Evolutionary conservation across 1,140 invertebrate species (phyloP).

Genomic region (Periplaneta americana): DNA sequence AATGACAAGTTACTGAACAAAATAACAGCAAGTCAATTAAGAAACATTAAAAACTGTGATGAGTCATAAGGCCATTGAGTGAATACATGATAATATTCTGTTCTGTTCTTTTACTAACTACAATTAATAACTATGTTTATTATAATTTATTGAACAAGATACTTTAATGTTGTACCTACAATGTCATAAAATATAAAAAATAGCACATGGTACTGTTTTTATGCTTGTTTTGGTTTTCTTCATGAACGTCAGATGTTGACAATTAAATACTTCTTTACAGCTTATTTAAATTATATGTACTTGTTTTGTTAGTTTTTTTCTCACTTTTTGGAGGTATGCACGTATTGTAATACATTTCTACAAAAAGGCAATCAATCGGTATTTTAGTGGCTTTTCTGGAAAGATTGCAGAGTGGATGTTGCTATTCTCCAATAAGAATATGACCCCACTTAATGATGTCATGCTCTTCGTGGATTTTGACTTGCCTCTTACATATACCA

Average conservation of each 20-base stretch:
- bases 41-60: conserved; percentile 14
- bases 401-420: neutral
- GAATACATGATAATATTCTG: conserved; percentile 11
- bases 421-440: neutral
- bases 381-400: conserved; percentile 1
- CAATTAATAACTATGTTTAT: conserved; percentile 6
- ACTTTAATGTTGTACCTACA: conserved; percentile 7
- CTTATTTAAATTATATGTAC: conserved; percentile 2
- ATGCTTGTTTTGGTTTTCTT: conserved; percentile 6
- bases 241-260: conserved; percentile 1
- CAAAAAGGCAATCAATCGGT: conserved; percentile 6
- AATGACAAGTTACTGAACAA: conserved; percentile 3
- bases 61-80: conserved; percentile 18
- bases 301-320: neutral
- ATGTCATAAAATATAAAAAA: conserved; percentile 19
- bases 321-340: neutral
- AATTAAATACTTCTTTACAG: conserved; percentile 11
- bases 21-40: conserved; percentile 2
- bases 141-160: conserved; percentile 15
- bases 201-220: conserved; percentile 15
- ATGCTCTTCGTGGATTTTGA: neutral
- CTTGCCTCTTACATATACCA: neutral
- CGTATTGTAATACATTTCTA: conserved; percentile 4
- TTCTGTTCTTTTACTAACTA: conserved; percentile 7
- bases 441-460: too few species aligned